A percentile compares a stretch with the other conserved stretches of the same genome.
These are phyloP conservation scores for Manduca sexta DNA, from an alignment of 1,140 invertebrate genomes.

Conservation along the genomic window DNA sequence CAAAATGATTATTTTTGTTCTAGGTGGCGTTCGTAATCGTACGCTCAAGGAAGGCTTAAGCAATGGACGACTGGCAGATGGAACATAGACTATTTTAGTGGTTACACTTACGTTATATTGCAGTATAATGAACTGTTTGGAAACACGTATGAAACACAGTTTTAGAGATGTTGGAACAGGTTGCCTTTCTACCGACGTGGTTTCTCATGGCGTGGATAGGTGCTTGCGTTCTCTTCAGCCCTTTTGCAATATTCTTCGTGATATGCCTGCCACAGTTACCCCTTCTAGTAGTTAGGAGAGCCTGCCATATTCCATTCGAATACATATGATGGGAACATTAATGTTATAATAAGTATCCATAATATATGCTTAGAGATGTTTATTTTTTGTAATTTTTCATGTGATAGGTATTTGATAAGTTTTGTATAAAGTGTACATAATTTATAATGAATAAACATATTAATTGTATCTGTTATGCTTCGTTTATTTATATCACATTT, in stretches of 20 bases:
- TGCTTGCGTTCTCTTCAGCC: slow-evolving; percentile 67
- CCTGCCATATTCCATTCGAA: slow-evolving; percentile 73
- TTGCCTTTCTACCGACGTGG: slow-evolving; percentile 62
- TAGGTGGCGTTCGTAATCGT: slow-evolving; percentile 66
- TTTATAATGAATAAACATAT: slow-evolving; percentile 16
- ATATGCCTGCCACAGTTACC: slow-evolving; percentile 70
- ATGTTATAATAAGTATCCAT: too few species aligned
- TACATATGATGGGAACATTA: slow-evolving; percentile 72
- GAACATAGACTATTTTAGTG: slow-evolving; percentile 16
- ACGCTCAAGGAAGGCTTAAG: slow-evolving; percentile 29
- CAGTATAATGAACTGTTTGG: slow-evolving; percentile 42
- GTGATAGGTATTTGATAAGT: slow-evolving; percentile 11
- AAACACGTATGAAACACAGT: slow-evolving; percentile 16
- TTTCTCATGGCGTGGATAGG: slow-evolving; percentile 66
- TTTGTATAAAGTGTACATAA: slow-evolving; percentile 30
- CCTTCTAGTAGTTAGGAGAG: slow-evolving; percentile 65
- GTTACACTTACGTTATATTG: slow-evolving; percentile 12
- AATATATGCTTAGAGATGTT: neutral
- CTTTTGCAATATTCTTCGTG: slow-evolving; percentile 70
- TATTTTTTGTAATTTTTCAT: neutral
- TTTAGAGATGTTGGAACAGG: slow-evolving; percentile 51
- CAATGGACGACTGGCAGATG: slow-evolving; percentile 8
- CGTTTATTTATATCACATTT: neutral
- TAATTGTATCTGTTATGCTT: neutral
- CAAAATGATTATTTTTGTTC: slow-evolving; percentile 25